These are phyloP conservation scores for Parus major DNA, from an alignment of 2,113 vertebrate species.

Conservation along the genomic window DNA sequence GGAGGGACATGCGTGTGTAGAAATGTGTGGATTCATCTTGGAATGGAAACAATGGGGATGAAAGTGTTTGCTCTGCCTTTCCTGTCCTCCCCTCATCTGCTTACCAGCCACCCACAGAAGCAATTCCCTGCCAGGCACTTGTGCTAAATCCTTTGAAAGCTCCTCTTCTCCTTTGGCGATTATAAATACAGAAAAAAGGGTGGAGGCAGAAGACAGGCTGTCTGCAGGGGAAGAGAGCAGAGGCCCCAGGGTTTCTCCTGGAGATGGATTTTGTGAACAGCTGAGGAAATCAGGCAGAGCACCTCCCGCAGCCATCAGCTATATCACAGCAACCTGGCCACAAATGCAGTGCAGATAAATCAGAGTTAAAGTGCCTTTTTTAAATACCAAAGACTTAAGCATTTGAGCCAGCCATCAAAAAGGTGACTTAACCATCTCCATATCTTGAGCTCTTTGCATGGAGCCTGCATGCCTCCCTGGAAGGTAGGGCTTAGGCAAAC, in stretches of 20 bases:
- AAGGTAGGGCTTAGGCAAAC: slow-evolving; percentile 48
- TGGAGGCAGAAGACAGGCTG: slow-evolving; percentile 28
- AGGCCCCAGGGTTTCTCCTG: slow-evolving; percentile 7
- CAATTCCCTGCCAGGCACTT: not conserved
- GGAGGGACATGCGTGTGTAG: not conserved
- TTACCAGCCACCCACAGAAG: not conserved
- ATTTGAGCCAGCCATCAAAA: slow-evolving; percentile 21
- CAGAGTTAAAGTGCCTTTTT: slow-evolving; percentile 47
- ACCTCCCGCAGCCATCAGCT: slow-evolving; percentile 28
- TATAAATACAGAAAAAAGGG: not conserved
- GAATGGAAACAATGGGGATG: not conserved
- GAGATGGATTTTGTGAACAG: slow-evolving; percentile 23
- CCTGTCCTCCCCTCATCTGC: not conserved
- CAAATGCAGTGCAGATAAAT: slow-evolving; percentile 47
- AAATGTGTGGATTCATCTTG: not conserved
- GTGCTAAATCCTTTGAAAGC: slow-evolving; percentile 42
- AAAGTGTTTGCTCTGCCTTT: not conserved
- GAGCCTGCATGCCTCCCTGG: slow-evolving; percentile 31
- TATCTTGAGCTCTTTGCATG: slow-evolving; percentile 54
- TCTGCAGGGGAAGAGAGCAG: not conserved
- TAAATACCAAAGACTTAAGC: slow-evolving; percentile 57
- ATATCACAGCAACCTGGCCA: not conserved
- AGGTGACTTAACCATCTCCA: not conserved
- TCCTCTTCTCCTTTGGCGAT: not conserved
- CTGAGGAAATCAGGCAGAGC: slow-evolving; percentile 32